Evolutionary conservation across 2,888 invertebrate genomes (phyloP).

Genomic region (Chromoteleia sp.): DNA sequence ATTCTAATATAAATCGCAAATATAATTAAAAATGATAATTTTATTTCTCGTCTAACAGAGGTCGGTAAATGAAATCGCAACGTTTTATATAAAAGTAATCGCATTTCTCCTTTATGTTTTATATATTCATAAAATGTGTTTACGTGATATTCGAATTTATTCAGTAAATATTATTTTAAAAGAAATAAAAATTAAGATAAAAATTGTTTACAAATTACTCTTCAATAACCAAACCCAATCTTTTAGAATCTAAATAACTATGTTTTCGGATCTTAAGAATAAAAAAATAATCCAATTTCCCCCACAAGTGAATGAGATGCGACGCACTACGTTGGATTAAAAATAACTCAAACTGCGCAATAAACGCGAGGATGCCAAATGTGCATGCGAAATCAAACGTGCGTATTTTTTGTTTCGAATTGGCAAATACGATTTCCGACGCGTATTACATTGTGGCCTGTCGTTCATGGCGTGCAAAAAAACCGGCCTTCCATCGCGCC

Average conservation of each 20-base stretch:
- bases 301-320: not conserved
- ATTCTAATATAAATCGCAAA: too few relatives aligned
- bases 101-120: too few relatives aligned
- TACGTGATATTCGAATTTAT: too few relatives aligned
- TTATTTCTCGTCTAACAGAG: too few relatives aligned
- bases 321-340: conserved; percentile 13
- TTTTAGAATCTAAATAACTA: too few relatives aligned
- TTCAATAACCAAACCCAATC: too few relatives aligned
- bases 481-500: conserved; percentile 57
- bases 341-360: conserved; percentile 47
- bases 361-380: conserved; percentile 30
- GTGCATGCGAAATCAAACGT: conserved; percentile 21
- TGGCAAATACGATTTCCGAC: conserved; percentile 29
- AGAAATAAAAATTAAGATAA: not conserved
- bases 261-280: not conserved
- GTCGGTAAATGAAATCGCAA: too few relatives aligned
- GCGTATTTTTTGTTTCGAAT: conserved; percentile 22
- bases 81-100: too few relatives aligned
- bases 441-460: conserved; percentile 51
- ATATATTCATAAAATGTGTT: too few relatives aligned
- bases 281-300: not conserved
- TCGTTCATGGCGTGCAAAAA: conserved; percentile 58
- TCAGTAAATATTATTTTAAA: too few relatives aligned
- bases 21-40: too few relatives aligned
- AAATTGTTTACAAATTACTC: too few relatives aligned